Base-by-base conservation (phyloP, 1,140 invertebrate genomes). In the Drosophila kikkawai region DNA sequence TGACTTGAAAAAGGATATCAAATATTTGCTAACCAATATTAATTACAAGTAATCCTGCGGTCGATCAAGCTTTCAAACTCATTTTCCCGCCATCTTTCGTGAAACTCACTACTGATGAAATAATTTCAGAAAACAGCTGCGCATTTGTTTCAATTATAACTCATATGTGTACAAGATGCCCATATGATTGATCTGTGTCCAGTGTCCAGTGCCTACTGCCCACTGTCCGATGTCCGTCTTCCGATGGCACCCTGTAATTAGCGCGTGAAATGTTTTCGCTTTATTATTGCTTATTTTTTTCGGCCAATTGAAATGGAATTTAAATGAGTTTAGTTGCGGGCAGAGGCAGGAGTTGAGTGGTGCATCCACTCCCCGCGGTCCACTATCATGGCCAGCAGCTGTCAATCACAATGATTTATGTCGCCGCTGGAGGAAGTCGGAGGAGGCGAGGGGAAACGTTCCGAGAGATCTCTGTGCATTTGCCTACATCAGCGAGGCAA, bases 371-470 rank as follows among this genome's bases (percentile, higher is more conserved):
- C 61, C 45, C 32, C 45, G 41, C 32, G 58, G n/a, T 37, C 39
- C 50, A 69, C 74, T 65, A 77, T 80, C 71, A 66, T 76, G 75
- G 65, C 67, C 73, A 74, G 75, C 79, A 74, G 83, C 88, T 91
- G 88, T 91, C 88, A 91, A 91, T 91, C 88, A 91, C 90, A 91
- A 91, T 91, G 88, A 91, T 91, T 91, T 91, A 91, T 91, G 88
- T 85, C 88, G 84, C 87, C 64, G 64, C 74, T 44, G 36, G 29
- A 59, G 63, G 66, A 34, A 22, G 59, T 47, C 22, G 12, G 53
- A 6, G 61, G 19, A 15, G n/a, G 15, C 22, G 48, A 53, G 56
- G 19, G 44, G 44, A 17, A 42, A 44, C 44, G 66, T 41, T 73
- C 67, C 32, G 37, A 50, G 36, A 61, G 75, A 39, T 75, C 64